These are phyloP conservation scores for Araneus ventricosus DNA, from an alignment of 1,140 invertebrate genomes.

Conservation along the genomic window DNA sequence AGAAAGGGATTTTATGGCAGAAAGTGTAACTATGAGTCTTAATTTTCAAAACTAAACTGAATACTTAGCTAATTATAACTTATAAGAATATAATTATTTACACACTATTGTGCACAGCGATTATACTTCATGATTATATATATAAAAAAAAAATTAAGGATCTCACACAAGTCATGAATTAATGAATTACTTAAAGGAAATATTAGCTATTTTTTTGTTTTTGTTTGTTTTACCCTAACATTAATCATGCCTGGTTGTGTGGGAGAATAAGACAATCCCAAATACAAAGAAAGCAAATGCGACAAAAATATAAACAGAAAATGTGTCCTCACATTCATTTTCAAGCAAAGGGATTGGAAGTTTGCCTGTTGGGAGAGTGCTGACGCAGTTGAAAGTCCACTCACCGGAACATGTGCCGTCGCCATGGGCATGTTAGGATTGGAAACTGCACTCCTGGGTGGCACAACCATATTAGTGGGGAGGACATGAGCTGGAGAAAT, in stretches of 20 bases:
- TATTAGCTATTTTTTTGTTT: not conserved
- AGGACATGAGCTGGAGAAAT: slow-evolving; percentile 65
- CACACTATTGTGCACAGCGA: no score
- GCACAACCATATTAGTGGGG: slow-evolving; percentile 49
- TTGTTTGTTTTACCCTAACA: not conserved
- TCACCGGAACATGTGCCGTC: slow-evolving; percentile 55
- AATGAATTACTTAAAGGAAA: not conserved
- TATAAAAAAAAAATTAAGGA: no score
- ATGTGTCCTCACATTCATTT: slow-evolving; percentile 72
- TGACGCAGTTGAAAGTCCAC: slow-evolving; percentile 69
- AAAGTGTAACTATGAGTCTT: no score
- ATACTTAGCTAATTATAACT: no score
- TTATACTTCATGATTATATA: no score
- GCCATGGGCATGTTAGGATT: slow-evolving; percentile 54
- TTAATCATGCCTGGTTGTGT: not conserved
- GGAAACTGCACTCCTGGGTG: slow-evolving; percentile 49
- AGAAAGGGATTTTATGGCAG: no score
- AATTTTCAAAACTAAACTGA: no score
- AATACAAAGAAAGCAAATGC: not conserved
- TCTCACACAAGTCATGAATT: no score
- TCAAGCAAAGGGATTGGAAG: slow-evolving; percentile 73
- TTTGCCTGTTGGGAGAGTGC: slow-evolving; percentile 66
- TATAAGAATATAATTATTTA: no score
- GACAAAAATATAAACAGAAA: slow-evolving; percentile 37
- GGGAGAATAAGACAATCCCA: not conserved